Evolutionary conservation across 2,888 invertebrate genomes (phyloP), one percentile per base, ranked within the genome.

Genomic region (Entomobrya multifasciata): DNA sequence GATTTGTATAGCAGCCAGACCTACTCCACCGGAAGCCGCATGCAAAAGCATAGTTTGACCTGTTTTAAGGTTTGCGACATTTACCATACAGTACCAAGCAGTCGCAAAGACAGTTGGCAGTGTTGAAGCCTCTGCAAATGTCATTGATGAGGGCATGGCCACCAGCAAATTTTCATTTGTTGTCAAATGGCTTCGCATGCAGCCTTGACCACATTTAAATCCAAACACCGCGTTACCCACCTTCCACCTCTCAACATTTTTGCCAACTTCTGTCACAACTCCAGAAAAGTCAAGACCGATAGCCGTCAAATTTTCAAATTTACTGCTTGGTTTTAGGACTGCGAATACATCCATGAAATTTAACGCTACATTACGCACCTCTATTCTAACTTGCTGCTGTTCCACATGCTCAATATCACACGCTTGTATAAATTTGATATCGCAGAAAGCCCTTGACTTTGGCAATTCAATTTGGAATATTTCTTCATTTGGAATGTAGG

Each of bases 21-120:
- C 88, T 10, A 88, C 88, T 20, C 88, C 88, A 0, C 88, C 88
- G 13, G 79, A 36, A 27, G 44, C 70, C 13, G 86, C 70, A 20
- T 88, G 88, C 15, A 88, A 84, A 25, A 88, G 44, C 13, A 88
- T 65, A 15, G 72, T 81, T 13, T 88, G 78, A 10, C 72, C 80
- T 5, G 27, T 27, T 15, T 74, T 55, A 25, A 88, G 15, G 0
- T 80, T 41, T 5, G 86, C 88, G 6, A 88, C 62, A 3, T 20
- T 52, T 0, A 87, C 65, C 41, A 88, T 72, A 25, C 86, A 78
- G 27, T 82, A 67, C 60, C 79, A 87, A 15, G 83, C 70, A 0
- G 88, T 88, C 0, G 25, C 8, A 41, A 86, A 88, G 13, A 62
- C 86, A 0, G 83, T 74, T 27, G 88, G 88, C 11, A 88, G 77